These are phyloP conservation scores for Indicator indicator DNA, from an alignment of 2,113 vertebrate genomes.

Conservation along the genomic window DNA sequence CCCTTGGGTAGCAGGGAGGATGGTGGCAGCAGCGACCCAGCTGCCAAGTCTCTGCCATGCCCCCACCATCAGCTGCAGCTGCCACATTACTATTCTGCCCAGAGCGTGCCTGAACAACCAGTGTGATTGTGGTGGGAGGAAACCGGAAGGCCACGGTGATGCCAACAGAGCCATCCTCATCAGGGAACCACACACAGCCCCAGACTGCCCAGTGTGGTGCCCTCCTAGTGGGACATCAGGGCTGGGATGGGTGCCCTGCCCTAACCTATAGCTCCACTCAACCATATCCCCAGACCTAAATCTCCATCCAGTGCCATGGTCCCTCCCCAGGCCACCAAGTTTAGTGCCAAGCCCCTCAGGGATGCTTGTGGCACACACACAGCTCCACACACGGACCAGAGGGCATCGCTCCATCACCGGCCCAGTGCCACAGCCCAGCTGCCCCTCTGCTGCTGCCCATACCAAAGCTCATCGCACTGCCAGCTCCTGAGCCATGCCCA, in stretches of 20 bases:
- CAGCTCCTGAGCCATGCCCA: background rate
- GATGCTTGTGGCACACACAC: accelerated
- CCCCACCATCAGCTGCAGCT: constrained; percentile 42
- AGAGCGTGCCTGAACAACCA: constrained; percentile 34
- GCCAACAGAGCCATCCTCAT: background rate
- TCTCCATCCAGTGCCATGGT: accelerated
- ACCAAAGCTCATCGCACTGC: background rate
- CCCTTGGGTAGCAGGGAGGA: background rate
- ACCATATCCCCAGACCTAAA: accelerated
- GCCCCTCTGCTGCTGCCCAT: background rate
- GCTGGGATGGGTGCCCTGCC: background rate
- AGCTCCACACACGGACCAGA: accelerated
- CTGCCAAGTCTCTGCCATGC: background rate
- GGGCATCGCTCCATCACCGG: background rate
- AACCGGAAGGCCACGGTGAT: background rate
- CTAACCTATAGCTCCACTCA: background rate
- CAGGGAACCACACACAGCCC: background rate
- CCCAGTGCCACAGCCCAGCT: accelerated
- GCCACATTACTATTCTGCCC: constrained; percentile 57
- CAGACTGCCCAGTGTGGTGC: accelerated
- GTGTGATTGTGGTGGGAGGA: constrained; percentile 27
- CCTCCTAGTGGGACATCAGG: accelerated
- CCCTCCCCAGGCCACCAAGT: background rate
- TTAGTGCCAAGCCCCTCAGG: accelerated
- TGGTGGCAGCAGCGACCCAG: accelerated